Evolutionary conservation across 2,888 invertebrate species (phyloP), one percentile per base, ranked within the genome.

Genomic region (Xestia sexstrigata): DNA sequence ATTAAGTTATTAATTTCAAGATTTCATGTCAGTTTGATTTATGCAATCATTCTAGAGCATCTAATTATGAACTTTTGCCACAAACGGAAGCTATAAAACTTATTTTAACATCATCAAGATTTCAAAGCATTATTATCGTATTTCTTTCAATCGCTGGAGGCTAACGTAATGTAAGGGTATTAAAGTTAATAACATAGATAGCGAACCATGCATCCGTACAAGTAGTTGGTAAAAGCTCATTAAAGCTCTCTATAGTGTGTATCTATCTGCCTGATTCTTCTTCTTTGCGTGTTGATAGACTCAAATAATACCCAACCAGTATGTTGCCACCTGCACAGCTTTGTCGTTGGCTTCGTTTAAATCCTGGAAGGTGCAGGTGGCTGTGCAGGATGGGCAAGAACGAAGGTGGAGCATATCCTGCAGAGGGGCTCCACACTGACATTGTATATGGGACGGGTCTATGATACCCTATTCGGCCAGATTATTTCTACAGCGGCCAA

Each of bases 11-110:
- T 17, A 65, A 65, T 65, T 20, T 3, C 8, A 60, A 17, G 3
- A 17, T 60, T 55, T 58, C 58, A 42, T 20, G 11, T 42, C 20
- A 26, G 66, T 26, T 67, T 45, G 15, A 52, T 63, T 67, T 30
- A 80, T 45, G 45, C 35, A 55, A n/a, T 62, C 9, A 42, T 4
- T 26, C 9, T 23, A 9, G 17, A 15, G 5, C 13, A n/a, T 55
- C 17, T 15, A 35, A 20, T 17, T 42, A 49, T 55, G 17, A 26
- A 47, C n/a, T n/a, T n/a, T 23, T 42, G 4, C 35, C 23, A 35
- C 35, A 58, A 30, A 49, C 76, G 76, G 82, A 82, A 79, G 76
- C 42, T n/a, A 82, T 79, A 15, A 49, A 82, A 35, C 23, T 65
- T 52, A 30, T 65, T 17, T 39, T 5, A 30, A 47, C 58, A 23